These are phyloP conservation scores for Trachemys scripta DNA, from an alignment of 2,113 vertebrate genomes.

Conservation along the genomic window DNA sequence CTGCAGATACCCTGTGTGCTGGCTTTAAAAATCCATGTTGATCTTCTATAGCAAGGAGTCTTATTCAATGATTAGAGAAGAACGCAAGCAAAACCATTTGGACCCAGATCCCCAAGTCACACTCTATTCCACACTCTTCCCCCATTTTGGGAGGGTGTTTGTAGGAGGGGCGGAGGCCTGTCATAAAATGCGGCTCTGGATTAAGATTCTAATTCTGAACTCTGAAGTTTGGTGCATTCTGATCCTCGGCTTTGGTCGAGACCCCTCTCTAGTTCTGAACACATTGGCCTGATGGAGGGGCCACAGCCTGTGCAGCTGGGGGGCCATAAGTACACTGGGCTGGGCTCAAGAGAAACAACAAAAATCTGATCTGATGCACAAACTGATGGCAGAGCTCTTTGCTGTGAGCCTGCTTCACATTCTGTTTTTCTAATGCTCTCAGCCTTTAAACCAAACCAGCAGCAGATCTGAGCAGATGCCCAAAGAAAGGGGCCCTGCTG, in stretches of 20 bases:
- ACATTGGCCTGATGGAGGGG: background rate
- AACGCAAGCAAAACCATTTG: background rate
- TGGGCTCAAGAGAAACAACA: background rate
- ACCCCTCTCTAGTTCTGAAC: background rate
- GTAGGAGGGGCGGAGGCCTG: background rate
- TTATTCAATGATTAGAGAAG: background rate
- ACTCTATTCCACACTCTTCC: background rate
- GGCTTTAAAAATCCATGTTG: background rate
- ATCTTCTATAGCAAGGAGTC: background rate
- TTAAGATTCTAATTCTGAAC: background rate
- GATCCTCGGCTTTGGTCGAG: background rate
- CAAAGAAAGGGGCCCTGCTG: background rate
- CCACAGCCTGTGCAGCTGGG: background rate
- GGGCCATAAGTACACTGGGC: background rate
- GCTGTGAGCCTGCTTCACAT: background rate
- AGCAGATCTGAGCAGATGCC: background rate
- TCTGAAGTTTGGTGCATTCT: background rate
- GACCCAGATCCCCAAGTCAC: background rate
- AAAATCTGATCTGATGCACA: background rate
- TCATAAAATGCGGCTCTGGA: background rate
- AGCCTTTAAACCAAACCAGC: background rate
- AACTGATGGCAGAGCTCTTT: background rate
- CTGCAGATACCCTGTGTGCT: background rate
- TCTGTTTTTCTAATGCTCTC: background rate
- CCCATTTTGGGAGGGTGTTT: background rate